Evolutionary conservation across 2,113 vertebrate genomes (phyloP), one percentile per base, ranked within the genome.

Genomic region (Geococcyx californianus): DNA sequence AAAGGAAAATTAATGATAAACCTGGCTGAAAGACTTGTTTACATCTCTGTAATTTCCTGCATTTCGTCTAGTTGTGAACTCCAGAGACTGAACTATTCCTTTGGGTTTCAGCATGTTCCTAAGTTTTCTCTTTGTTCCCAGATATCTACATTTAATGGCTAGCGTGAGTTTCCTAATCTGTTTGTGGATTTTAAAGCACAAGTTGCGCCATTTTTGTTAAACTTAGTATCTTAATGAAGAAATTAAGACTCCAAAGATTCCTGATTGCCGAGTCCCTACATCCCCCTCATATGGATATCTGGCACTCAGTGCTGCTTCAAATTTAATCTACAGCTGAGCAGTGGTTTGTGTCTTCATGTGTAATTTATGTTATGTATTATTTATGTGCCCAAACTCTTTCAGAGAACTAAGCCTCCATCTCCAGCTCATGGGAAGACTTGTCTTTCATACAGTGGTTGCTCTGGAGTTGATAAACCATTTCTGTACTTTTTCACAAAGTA

Each of bases 1-100:
- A 72, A 95, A 77, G 14, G 63, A 68, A 80, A 92, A 92, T 79
- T 70, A 94, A 73, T 81, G 90, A 92, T 83, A 90, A 96, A 96
- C 88, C 93, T 93, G 83, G 83, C 88, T 93, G 76, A 90, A 92
- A 82, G 25, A 89, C 52, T 90, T 96, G 93, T 96, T 96, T 95
- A 95, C 95, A 89, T 96, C 88, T 92, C 76, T 81, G 75, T 77
- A 90, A 95, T 96, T 96, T 96, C 95, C 95, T 95, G 90, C 92
- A 60, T 87, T 97, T 94, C 92, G 92, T 96, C 92, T 96, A 68
- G 68, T 93, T 84, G 68, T 34, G 88, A 94, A 78, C 95, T 90
- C 88, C 68, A 56, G 85, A 90, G 88, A 86, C 70, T n/a, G 33
- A 89, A 54, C 49, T 90, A 81, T 78, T 96, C 94, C 94, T 91